Percentiles rank a stretch among this genome's conserved stretches.
Conservation (phyloP, 2,888 invertebrate species). For the Pardosa pseudoannulata region DNA sequence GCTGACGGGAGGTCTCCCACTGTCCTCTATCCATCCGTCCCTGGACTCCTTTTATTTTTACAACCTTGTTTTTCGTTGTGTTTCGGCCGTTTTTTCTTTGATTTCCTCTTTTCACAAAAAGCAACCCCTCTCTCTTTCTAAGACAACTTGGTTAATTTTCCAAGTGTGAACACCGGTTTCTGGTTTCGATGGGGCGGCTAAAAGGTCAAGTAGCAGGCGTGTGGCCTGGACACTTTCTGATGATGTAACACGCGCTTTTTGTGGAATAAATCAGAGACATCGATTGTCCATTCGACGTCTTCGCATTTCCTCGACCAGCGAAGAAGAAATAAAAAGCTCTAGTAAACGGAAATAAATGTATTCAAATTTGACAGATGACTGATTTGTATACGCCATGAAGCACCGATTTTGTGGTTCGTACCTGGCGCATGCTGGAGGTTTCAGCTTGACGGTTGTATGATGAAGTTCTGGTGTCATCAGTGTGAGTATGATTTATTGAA, state of each 20-base stretch:
- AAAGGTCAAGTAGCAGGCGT: constrained; percentile 36
- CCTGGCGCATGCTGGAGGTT: background rate
- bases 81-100: background rate
- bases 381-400: background rate
- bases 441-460: constrained; percentile 22
- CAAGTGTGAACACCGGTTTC: background rate
- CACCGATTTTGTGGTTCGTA: background rate
- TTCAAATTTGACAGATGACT: background rate
- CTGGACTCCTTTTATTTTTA: constrained; percentile 1
- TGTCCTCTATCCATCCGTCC: constrained; percentile 30
- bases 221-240: background rate
- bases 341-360: background rate
- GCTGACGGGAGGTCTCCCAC: constrained; percentile 3
- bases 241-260: background rate
- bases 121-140: background rate
- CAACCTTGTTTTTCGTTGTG: background rate
- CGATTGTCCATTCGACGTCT: background rate
- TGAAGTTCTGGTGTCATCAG: constrained; percentile 72
- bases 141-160: background rate
- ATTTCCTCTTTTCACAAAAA: too few relatives aligned
- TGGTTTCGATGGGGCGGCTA: constrained; percentile 14
- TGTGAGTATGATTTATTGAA: constrained; percentile 45
- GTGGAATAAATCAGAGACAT: background rate
- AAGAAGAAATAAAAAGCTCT: background rate
- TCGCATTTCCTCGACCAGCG: background rate